Evolutionary conservation across 2,888 invertebrate species (phyloP), one percentile per base, ranked within the genome.

Genomic region (Alentia gelatinosa): DNA sequence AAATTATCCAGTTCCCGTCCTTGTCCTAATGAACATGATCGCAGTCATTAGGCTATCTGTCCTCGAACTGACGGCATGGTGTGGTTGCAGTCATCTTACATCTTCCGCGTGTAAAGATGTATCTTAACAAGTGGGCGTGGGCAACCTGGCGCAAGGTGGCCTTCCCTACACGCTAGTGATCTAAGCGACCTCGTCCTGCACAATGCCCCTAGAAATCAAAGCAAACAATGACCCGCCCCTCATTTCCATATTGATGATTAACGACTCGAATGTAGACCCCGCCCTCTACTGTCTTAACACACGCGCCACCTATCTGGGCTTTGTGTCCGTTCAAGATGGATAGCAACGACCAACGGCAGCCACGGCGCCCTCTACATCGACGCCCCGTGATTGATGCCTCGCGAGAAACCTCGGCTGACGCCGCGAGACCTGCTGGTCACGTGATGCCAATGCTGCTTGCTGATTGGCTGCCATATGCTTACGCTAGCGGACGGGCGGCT

Each of bases 381-480:
- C 68, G 26, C 30, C 68, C n/a, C 68, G 68, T 68, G 68, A 68
- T 68, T 19, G 68, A 68, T 68, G 68, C 5, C 12, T 68, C 68
- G 0, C 68, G 68, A 68, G 56, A 56, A 56, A 56, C 9, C n/a
- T 68, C 68, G 0, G 30, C 30, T 30, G 56, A 56, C 19, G n/a
- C 9, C n/a, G 30, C 68, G 68, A 68, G 68, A 68, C 68, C 68
- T 30, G 68, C 68, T 30, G 26, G 68, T 12, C 68, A 68, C 68
- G 68, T 68, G 68, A 68, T 30, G 7, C 68, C 33, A 30, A 68
- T 30, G 68, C 68, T 30, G 68, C 68, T 26, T 15, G 26, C 68
- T 68, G 68, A 68, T 68, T 68, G 68, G 68, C 68, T 68, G 68
- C 68, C 68, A 30, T 68, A 68, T 68, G 68, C 68, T 68, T 68